These are phyloP conservation scores for Calliphora vicina DNA, from an alignment of 1,140 invertebrate genomes.

Conservation along the genomic window DNA sequence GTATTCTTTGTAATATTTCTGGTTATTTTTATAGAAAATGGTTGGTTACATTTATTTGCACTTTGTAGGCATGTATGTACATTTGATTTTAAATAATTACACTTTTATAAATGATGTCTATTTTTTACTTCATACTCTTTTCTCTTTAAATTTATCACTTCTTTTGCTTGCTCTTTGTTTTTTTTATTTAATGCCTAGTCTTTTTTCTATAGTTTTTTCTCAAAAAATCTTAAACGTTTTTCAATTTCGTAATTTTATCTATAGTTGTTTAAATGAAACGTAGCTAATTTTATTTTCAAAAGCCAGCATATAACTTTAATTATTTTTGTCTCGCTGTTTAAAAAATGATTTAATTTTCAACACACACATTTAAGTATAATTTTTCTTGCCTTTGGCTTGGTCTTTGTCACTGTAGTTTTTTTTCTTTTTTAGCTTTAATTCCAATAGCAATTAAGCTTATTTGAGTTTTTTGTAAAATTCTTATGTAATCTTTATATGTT, in stretches of 20 bases:
- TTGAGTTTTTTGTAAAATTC: not conserved
- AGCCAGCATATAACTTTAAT: not conserved
- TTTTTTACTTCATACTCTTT: not conserved
- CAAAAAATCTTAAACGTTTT: not conserved
- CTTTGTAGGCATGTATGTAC: not conserved
- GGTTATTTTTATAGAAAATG: not conserved
- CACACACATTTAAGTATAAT: conserved; percentile 3
- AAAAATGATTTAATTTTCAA: not conserved
- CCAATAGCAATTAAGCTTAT: not conserved
- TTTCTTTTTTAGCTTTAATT: conserved; percentile 1
- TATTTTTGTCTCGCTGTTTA: not conserved
- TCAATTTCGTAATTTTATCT: not conserved
- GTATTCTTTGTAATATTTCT: conserved; percentile 24
- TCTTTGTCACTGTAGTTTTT: conserved; percentile 8
- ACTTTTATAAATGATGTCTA: not conserved
- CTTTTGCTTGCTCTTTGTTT: not conserved
- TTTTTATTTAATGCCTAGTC: not conserved
- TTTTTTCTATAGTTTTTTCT: not conserved
- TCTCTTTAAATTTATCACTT: not conserved
- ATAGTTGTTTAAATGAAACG: not conserved
- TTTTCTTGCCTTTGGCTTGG: conserved; percentile 22
- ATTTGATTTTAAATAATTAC: not conserved
- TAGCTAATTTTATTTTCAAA: not conserved
- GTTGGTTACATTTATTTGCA: conserved; percentile 4
- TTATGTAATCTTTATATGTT: not conserved